Evolutionary conservation across 2,888 invertebrate genomes (phyloP), one percentile per base, ranked within the genome.

Genomic region (Lycaena phlaeas): DNA sequence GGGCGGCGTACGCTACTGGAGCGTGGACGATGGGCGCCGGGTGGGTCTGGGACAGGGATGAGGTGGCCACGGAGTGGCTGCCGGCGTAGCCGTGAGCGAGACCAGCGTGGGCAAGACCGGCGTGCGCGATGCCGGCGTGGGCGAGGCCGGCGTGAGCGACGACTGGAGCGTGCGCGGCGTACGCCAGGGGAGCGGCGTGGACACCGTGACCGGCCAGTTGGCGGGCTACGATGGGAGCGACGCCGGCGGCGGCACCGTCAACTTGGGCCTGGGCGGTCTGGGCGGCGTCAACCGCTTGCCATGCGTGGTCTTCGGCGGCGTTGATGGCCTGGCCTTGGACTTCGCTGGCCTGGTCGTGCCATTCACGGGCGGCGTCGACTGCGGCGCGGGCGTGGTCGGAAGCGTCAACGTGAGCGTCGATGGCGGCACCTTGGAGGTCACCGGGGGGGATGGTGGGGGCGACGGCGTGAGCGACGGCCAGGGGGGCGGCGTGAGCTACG

Each of bases 221-320:
- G 56, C 81, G 79, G 56, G 82, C 81, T 39, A 81, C 61, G 27
- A 74, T 59, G 52, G 82, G 82, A 40, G 82, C 81, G 17, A 64
- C 78, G 41, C 79, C 82, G 26, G 82, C 82, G 57, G 82, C 77
- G 52, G 78, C 78, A 42, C 82, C 82, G 58, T 84, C 82, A 38
- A 77, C 49, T 51, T 75, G 72, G 51, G 82, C 82, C 54, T 77
- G 67, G 1, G 59, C 70, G 61, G 82, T 82, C 65, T 78, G 72
- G 42, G 63, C 81, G 47, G 84, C 78, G 49, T 82, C 82, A 26
- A 81, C 67, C 27, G 76, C 73, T 51, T 78, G 78, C 79, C 84
- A 84, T 12, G 77, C 75, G 68, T 82, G 74, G 59, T 78, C 79
- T 47, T 73, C 79, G 41, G 81, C 85, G 53, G 82, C 78, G 70